phyloP scores from a whole-genome alignment of 1,140 invertebrate genomes.

The Aleiodes sp. region DNA sequence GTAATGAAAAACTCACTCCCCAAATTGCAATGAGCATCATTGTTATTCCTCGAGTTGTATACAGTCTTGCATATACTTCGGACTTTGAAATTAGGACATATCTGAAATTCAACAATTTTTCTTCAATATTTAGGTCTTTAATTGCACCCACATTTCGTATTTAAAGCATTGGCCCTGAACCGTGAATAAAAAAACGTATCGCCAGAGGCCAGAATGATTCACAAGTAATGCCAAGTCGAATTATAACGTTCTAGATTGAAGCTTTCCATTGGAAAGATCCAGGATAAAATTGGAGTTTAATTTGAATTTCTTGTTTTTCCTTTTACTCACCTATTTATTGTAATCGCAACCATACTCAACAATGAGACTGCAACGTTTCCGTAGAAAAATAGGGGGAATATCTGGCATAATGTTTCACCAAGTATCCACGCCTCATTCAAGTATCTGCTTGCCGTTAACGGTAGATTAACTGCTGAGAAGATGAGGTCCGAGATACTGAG shows the following conservation, averaged over 20 bases:
- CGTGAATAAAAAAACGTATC: slow-evolving; percentile 1
- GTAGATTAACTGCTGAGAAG: slow-evolving; percentile 86
- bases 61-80: slow-evolving; percentile 77
- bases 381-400: slow-evolving; percentile 90
- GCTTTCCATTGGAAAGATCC: no score
- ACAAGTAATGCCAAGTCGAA: no score
- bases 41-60: slow-evolving; percentile 75
- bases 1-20: slow-evolving; percentile 69
- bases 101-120: slow-evolving; percentile 64
- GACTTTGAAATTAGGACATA: slow-evolving; percentile 85
- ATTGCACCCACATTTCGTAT: slow-evolving; percentile 26
- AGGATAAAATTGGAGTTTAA: no score
- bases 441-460: slow-evolving; percentile 83
- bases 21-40: slow-evolving; percentile 82
- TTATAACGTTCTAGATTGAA: no score
- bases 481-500: slow-evolving; percentile 86
- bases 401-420: slow-evolving; percentile 79
- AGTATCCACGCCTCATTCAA: slow-evolving; percentile 84
- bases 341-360: slow-evolving; percentile 89
- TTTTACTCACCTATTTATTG: slow-evolving; percentile 79
- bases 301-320: no score
- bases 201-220: background rate
- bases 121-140: background rate
- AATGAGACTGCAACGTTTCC: slow-evolving; percentile 88
- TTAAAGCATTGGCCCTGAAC: background rate